phyloP scores from a whole-genome alignment of 23 tunicate genomes.

The Trididemnum nubilum region DNA sequence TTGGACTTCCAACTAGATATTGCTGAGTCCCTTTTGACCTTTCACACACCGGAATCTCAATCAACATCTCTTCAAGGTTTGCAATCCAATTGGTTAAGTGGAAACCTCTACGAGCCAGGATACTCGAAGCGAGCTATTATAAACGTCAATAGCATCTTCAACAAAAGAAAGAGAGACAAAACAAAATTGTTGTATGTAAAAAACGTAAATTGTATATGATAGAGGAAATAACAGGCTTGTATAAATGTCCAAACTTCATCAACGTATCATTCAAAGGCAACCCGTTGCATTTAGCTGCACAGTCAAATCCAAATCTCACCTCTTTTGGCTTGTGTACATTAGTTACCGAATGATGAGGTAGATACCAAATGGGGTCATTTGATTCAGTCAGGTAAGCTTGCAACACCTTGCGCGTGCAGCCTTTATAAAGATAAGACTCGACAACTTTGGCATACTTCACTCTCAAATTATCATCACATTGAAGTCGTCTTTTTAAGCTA shows the following conservation, averaged over 20 bases:
- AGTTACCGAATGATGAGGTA: not conserved
- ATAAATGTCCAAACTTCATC: not conserved
- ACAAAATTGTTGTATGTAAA: no score
- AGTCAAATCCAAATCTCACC: not conserved
- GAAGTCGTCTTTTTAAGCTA: not conserved
- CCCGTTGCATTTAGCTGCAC: not conserved
- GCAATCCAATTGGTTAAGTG: not conserved
- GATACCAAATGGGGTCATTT: not conserved
- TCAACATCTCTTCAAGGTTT: not conserved
- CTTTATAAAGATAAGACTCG: not conserved
- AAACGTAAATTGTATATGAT: not conserved
- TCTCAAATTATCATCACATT: not conserved
- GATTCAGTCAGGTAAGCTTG: not conserved
- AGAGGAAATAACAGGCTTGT: not conserved
- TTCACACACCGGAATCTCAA: not conserved
- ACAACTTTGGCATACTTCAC: not conserved
- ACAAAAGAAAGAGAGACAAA: not conserved
- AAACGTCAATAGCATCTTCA: not conserved
- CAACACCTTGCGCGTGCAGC: not conserved
- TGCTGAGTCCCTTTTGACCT: not conserved
- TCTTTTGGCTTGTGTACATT: not conserved
- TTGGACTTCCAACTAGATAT: not conserved
- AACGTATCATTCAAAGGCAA: not conserved
- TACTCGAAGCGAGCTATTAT: not conserved
- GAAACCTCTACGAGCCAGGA: not conserved